Evolutionary conservation across 2,797 vertebrate genomes (phyloP).

Genomic region (Poeciliopsis presidionis): DNA sequence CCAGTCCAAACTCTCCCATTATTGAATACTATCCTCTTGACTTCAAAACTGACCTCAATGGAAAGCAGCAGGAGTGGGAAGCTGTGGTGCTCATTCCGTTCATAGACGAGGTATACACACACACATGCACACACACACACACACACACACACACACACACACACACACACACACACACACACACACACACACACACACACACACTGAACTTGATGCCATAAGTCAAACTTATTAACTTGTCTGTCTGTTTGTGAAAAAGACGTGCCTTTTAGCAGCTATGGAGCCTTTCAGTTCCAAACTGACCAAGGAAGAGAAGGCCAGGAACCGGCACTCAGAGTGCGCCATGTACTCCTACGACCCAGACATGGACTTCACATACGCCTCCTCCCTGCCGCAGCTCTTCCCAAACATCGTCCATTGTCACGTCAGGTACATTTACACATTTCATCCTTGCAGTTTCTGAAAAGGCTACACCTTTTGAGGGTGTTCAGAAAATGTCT

Average conservation of each 20-base stretch:
- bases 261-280: constrained; percentile 92
- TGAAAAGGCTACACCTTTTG: not conserved
- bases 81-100: constrained; percentile 98
- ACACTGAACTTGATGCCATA: not conserved
- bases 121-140: not conserved
- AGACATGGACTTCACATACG: constrained; percentile 81
- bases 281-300: constrained; percentile 83
- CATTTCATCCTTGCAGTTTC: not conserved
- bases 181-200: constrained; percentile 7
- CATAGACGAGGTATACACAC: constrained; percentile 90
- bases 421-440: constrained; percentile 81
- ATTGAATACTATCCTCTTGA: constrained; percentile 95
- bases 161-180: constrained; percentile 3
- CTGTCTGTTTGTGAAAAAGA: constrained; percentile 74
- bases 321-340: constrained; percentile 93
- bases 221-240: not conserved
- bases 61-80: constrained; percentile 99
- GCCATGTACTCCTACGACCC: constrained; percentile 84
- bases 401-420: constrained; percentile 88
- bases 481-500: not conserved
- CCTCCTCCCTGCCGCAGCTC: constrained; percentile 85
- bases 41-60: constrained; percentile 98
- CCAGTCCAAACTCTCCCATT: constrained; percentile 87
- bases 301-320: constrained; percentile 85
- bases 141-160: constrained; percentile 6